Conservation (phyloP, 2,113 vertebrate species). For the Proterorhinus semilunaris region DNA sequence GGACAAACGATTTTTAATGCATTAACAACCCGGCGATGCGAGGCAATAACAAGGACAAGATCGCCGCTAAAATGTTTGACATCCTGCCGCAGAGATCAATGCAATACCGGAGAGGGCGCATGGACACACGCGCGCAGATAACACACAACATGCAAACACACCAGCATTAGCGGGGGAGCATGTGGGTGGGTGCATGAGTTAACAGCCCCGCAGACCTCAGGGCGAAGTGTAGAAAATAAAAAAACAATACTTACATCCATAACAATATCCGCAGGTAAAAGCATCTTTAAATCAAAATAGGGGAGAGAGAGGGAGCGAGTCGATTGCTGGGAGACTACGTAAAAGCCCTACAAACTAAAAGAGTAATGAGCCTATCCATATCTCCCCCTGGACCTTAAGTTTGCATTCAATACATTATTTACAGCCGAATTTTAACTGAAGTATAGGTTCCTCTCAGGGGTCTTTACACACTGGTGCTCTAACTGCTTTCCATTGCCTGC, state of each 20-base stretch:
- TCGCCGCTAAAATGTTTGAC: constrained; percentile 82
- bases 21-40: constrained; percentile 74
- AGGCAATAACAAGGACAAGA: constrained; percentile 78
- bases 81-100: constrained; percentile 81
- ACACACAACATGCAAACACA: constrained; percentile 45
- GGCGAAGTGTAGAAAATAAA: constrained; percentile 57
- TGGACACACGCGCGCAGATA: constrained; percentile 49
- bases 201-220: constrained; percentile 62
- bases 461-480: constrained; percentile 67
- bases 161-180: constrained; percentile 46
- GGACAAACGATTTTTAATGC: constrained; percentile 81
- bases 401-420: constrained; percentile 80
- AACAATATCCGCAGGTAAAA: constrained; percentile 77
- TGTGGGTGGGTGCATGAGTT: constrained; percentile 60
- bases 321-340: constrained; percentile 61
- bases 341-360: constrained; percentile 68
- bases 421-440: constrained; percentile 72
- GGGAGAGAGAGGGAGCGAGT: constrained; percentile 54
- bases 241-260: constrained; percentile 70
- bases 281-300: constrained; percentile 72
- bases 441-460: constrained; percentile 72
- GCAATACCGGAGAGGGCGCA: constrained; percentile 61
- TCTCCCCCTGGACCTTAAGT: constrained; percentile 73
- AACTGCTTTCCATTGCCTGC: constrained; percentile 62
- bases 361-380: constrained; percentile 72